Conservation (phyloP, 2,888 invertebrate species). For the Microlaimidae sp. region DNA sequence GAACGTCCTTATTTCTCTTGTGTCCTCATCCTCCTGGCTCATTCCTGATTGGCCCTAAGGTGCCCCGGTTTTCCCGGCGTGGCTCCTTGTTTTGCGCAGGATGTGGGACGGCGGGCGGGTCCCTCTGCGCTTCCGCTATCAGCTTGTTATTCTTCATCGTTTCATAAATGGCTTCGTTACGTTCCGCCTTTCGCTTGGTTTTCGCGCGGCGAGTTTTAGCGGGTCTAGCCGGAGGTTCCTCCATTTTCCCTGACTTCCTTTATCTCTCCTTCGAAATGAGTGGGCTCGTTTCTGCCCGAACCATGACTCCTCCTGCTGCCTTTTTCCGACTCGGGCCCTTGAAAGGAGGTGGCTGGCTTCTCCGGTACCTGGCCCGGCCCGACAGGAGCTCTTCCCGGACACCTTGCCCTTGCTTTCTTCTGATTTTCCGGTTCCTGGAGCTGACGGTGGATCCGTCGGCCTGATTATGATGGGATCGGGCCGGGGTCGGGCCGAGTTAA, state of each 20-base stretch:
- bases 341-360: background rate
- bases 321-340: no score
- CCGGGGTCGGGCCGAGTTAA: no score
- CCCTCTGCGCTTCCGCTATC: constrained; percentile 1
- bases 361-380: background rate
- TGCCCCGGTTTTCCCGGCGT: background rate
- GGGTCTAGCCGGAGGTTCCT: no score
- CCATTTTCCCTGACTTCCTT: no score
- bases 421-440: no score
- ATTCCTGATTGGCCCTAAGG: no score
- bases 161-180: constrained; percentile 7
- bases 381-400: no score
- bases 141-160: constrained; percentile 6
- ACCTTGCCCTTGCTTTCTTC: background rate
- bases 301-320: background rate
- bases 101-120: background rate
- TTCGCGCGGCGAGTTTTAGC: no score
- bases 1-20: no score
- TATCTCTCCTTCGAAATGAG: background rate
- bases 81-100: constrained; percentile 3
- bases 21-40: no score
- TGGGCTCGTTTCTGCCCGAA: background rate
- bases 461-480: background rate
- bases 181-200: background rate
- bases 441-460: background rate